A percentile compares a stretch with the other conserved stretches of the same genome.
Conservation (phyloP, 2,797 vertebrate genomes). For the Peromyscus attwateri region DNA sequence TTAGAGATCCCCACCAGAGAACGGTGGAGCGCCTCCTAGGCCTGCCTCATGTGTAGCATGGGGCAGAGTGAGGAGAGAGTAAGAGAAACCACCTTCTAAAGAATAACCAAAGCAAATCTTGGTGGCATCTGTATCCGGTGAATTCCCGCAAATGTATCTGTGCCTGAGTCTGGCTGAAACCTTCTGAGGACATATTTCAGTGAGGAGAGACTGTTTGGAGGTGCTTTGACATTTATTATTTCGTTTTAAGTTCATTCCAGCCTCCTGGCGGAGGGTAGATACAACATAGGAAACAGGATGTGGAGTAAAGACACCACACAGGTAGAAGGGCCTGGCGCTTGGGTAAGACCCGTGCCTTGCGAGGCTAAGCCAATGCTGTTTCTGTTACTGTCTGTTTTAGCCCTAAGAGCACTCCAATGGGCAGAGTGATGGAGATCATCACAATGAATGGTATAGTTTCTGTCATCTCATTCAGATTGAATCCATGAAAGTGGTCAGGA, state of each 20-base stretch:
- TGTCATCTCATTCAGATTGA: neutral
- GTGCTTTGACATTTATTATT: conserved; percentile 76
- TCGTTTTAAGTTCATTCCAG: conserved; percentile 74
- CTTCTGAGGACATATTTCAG: conserved; percentile 57
- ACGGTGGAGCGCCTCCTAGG: conserved; percentile 4
- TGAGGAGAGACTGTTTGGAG: conserved; percentile 64
- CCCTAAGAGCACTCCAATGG: no score
- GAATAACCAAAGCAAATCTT: conserved; percentile 4
- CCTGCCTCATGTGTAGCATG: neutral
- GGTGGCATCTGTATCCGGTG: conserved; percentile 70
- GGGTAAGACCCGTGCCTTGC: neutral
- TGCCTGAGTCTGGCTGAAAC: conserved; percentile 42
- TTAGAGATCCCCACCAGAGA: neutral
- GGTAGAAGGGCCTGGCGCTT: neutral
- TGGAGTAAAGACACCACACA: conserved; percentile 57
- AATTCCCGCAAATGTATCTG: neutral
- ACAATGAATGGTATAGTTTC: neutral
- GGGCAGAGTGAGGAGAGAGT: conserved; percentile 15
- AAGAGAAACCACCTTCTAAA: neutral
- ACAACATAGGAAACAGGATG: conserved; percentile 57
- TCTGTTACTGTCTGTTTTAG: neutral
- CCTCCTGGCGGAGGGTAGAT: neutral
- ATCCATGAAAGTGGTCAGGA: neutral
- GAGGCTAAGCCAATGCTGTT: neutral
- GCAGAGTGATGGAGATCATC: neutral